These are phyloP conservation scores for Lacanobia oleracea DNA, from an alignment of 2,888 invertebrate species.

Conservation along the genomic window DNA sequence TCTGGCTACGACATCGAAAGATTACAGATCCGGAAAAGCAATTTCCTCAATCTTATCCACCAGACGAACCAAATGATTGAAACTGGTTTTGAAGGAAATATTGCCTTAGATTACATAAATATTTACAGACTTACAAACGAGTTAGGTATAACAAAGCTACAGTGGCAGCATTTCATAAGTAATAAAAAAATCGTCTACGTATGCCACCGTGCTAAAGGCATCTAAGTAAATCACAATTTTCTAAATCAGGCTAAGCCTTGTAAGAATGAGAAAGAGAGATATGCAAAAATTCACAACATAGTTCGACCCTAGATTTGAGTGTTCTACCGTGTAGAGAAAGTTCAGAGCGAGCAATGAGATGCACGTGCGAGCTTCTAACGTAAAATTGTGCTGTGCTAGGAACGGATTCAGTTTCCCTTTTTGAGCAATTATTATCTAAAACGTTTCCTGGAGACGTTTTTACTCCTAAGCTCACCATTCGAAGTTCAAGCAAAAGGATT, in stretches of 20 bases:
- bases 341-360: slow-evolving; percentile 55
- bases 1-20: not conserved
- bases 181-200: slow-evolving; percentile 62
- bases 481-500: slow-evolving; percentile 37
- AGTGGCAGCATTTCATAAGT: slow-evolving; percentile 78
- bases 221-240: slow-evolving; percentile 84
- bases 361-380: slow-evolving; percentile 64
- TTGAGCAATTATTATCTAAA: slow-evolving; percentile 80
- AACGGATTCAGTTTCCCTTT: slow-evolving; percentile 79
- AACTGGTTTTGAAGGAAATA: slow-evolving; percentile 28
- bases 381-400: slow-evolving; percentile 77
- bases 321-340: slow-evolving; percentile 36
- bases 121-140: slow-evolving; percentile 68
- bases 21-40: slow-evolving; percentile 30
- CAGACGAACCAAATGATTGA: slow-evolving; percentile 22
- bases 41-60: slow-evolving; percentile 45
- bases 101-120: slow-evolving; percentile 38
- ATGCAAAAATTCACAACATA: slow-evolving; percentile 87
- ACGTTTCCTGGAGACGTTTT: slow-evolving; percentile 29
- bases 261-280: slow-evolving; percentile 81
- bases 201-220: slow-evolving; percentile 85
- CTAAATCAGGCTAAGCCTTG: slow-evolving; percentile 84
- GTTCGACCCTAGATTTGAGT: slow-evolving; percentile 67
- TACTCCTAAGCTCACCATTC: slow-evolving; percentile 15
- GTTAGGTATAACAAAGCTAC: slow-evolving; percentile 79